Conservation (phyloP, 2,113 vertebrate genomes). For the Coreoperca whiteheadi region DNA sequence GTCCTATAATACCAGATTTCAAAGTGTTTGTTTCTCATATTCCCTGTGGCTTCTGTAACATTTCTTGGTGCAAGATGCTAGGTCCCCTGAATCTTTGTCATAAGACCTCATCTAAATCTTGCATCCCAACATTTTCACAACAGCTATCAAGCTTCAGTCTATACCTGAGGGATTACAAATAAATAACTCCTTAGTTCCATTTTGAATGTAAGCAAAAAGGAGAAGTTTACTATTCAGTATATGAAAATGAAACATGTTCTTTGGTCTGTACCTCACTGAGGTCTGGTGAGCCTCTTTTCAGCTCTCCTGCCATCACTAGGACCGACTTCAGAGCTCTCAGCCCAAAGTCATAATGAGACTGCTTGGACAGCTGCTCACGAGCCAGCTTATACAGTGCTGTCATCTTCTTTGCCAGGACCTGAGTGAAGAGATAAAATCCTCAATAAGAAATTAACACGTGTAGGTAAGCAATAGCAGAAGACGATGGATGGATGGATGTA, state of each 20-base stretch:
- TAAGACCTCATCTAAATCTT: neutral
- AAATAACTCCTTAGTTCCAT: neutral
- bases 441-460: neutral
- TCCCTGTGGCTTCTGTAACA: neutral
- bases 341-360: slow-evolving; percentile 98
- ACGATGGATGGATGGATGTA: too few species aligned
- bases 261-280: slow-evolving; percentile 88
- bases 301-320: slow-evolving; percentile 95
- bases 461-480: too few species aligned
- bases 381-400: slow-evolving; percentile 97
- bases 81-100: neutral
- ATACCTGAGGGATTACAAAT: slow-evolving; percentile 4
- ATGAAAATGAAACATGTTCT: neutral
- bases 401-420: slow-evolving; percentile 98
- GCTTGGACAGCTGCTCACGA: slow-evolving; percentile 95
- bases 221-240: neutral
- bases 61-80: neutral
- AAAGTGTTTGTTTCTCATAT: neutral
- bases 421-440: neutral
- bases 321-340: slow-evolving; percentile 96
- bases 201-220: neutral
- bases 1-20: neutral
- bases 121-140: neutral
- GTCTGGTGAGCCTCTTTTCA: slow-evolving; percentile 92
- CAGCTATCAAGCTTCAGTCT: neutral